Base-by-base conservation (phyloP, 2,797 vertebrate genomes). In the Dendrocincla tyrannina region DNA sequence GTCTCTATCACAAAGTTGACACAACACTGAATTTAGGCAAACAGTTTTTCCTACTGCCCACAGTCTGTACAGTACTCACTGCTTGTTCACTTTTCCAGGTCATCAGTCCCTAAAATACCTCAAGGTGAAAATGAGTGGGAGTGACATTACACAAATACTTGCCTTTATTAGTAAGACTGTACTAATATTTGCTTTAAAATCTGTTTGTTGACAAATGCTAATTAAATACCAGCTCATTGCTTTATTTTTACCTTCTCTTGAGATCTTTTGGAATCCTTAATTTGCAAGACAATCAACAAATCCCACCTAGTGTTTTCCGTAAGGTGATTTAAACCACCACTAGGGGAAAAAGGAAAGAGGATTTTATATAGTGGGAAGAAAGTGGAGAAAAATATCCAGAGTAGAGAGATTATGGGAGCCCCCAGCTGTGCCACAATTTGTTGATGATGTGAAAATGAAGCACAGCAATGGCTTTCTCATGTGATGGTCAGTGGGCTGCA, bases 101-200 rank as follows among this genome's bases (percentile, higher is more conserved):
- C 94, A 90, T 81, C 83, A 94, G 70, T 67, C 35, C 74, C 37
- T 88, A 84, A 94, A 95, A 85, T 83, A 94, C 47, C 64, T 86
- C 89, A 94, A 94, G 80, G 89, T 96, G 88, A 96, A 97, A 96
- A 92, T 15, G 67, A 94, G 80, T 76, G 56, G 85, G 89, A 91
- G 44, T 56, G 67, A 78, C 80, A 64, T 33, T 75, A 76, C 39
- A 79, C 33, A 94, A 93, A 88, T 59, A 73, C 37, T 91, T 93
- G 41, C 50, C 18, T 90, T 91, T 83, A 88, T 90, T 90, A 88
- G 58, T 49, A 67, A 88, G 74, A 55, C 62, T 83, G 16, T 67
- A 56, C 33, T 81, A 97, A 94, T 86, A 91, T 93, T 95, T 66
- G 55, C 67, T 90, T 88, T 81, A 41, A 93, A 92, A 91, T 59